Evolutionary conservation across 2,113 vertebrate species (phyloP).

Genomic region (Phoenicopterus ruber): DNA sequence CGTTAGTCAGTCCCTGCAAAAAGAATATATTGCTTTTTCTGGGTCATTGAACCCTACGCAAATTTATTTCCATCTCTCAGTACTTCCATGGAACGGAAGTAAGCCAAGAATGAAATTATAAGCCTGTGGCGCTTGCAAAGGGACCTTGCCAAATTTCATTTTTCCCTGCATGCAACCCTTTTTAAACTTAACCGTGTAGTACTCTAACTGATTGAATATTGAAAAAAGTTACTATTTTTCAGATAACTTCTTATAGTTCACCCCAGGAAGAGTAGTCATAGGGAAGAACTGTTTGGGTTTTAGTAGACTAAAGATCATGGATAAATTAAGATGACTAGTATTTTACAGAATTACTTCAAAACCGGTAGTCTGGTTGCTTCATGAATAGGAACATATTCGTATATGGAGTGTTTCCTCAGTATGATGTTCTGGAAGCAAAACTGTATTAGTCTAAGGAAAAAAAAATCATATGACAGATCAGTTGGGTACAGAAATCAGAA

Average conservation of each 20-base stretch:
- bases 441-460: neutral
- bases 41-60: neutral
- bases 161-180: neutral
- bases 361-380: neutral
- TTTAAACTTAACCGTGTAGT: neutral
- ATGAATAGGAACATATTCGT: neutral
- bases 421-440: neutral
- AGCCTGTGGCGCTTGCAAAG: neutral
- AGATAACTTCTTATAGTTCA: neutral
- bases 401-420: neutral
- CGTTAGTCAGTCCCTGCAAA: neutral
- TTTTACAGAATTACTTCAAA: neutral
- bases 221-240: neutral
- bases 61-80: constrained; percentile 24
- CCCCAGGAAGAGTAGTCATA: neutral
- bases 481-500: neutral
- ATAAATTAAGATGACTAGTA: neutral
- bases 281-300: neutral
- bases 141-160: neutral
- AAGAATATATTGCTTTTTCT: neutral
- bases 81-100: neutral
- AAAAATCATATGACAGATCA: neutral
- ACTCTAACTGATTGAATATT: neutral
- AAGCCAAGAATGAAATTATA: constrained; percentile 13
- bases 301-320: neutral